Conservation (phyloP, 2,113 vertebrate species). For the Cryptomyrus ogoouensis region DNA sequence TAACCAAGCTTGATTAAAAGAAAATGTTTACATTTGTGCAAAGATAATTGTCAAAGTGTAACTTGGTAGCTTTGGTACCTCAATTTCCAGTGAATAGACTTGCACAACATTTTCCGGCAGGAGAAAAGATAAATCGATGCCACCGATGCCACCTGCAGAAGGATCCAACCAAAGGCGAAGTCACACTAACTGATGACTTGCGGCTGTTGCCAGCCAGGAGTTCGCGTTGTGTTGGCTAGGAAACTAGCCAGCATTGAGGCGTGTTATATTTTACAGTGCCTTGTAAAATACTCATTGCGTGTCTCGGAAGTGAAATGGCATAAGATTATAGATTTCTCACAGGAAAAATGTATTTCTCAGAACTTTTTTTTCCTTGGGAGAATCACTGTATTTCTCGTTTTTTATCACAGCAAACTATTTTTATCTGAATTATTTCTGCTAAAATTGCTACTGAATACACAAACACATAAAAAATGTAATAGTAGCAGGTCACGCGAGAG, state of each 20-base stretch:
- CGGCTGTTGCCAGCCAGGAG: neutral
- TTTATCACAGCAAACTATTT: neutral
- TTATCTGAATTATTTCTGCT: neutral
- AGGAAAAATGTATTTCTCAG: constrained; percentile 11
- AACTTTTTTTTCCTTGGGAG: neutral
- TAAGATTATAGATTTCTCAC: constrained; percentile 22
- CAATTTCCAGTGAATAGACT: neutral
- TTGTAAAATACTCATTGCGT: constrained; percentile 57
- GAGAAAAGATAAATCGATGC: neutral
- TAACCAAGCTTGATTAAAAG: neutral
- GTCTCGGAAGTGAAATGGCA: constrained; percentile 36
- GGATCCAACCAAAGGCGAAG: neutral
- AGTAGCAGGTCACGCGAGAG: neutral
- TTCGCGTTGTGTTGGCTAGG: neutral
- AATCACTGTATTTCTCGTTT: neutral
- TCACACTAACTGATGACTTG: neutral
- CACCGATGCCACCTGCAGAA: neutral
- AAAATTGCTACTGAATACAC: neutral
- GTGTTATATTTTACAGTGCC: constrained; percentile 62
- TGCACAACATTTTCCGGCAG: neutral
- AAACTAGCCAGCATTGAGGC: constrained; percentile 40
- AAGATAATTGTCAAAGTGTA: neutral
- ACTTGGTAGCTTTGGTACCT: neutral
- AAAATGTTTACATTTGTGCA: constrained; percentile 12
- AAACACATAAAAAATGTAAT: neutral